Conservation (phyloP, 2,797 vertebrate genomes). For the Capromys pilorides region DNA sequence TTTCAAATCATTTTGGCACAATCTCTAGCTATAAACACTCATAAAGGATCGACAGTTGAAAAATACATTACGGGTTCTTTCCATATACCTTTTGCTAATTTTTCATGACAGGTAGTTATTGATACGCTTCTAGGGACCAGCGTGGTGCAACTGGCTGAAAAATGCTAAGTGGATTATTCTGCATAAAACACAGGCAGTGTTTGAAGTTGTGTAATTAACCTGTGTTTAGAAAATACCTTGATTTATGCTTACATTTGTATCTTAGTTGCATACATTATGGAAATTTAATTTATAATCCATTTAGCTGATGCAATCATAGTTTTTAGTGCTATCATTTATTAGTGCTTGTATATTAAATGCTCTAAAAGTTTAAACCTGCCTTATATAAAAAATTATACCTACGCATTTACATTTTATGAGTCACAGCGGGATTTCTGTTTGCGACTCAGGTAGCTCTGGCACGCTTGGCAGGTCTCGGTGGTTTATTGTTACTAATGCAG, state of each 20-base stretch:
- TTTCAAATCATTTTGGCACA: conserved; percentile 99
- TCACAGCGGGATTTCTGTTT: conserved; percentile 93
- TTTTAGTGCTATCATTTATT: conserved; percentile 99
- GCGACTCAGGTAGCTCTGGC: conserved; percentile 89
- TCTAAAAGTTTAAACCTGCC: conserved; percentile 91
- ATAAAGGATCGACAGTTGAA: conserved; percentile 95
- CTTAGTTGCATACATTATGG: conserved; percentile 99
- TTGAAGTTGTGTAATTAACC: conserved; percentile 97
- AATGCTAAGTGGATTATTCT: conserved; percentile 99
- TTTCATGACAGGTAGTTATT: conserved; percentile 92
- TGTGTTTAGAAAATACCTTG: conserved; percentile 99
- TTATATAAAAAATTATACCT: conserved; percentile 90
- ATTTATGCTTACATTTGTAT: conserved; percentile 96
- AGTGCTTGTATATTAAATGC: conserved; percentile 95
- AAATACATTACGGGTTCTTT: conserved; percentile 91
- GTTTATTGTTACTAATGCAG: conserved; percentile 85
- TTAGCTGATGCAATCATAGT: conserved; percentile 98
- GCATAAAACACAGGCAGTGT: conserved; percentile 98
- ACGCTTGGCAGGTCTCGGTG: conserved; percentile 84
- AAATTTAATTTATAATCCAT: conserved; percentile 99
- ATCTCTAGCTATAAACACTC: conserved; percentile 99
- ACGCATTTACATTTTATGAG: conserved; percentile 95
- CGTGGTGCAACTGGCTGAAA: conserved; percentile 88
- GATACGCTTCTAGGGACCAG: conserved; percentile 92
- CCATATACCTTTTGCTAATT: conserved; percentile 92